Evolutionary conservation across 1,140 invertebrate genomes (phyloP).

Genomic region (Adoxophyes honmai): DNA sequence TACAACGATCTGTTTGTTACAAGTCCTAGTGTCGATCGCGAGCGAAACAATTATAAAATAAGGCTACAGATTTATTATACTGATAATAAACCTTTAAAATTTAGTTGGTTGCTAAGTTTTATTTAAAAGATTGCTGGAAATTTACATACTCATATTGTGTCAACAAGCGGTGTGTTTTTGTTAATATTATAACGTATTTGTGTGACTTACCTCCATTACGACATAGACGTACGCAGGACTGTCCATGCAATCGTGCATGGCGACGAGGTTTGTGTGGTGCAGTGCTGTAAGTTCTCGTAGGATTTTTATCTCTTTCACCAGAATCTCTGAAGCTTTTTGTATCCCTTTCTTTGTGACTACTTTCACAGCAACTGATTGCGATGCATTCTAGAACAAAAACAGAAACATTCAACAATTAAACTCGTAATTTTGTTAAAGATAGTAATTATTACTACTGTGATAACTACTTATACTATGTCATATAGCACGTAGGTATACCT

Average conservation of each 20-base stretch:
- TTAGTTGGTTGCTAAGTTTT: too few species aligned
- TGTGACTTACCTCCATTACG: constrained; percentile 92
- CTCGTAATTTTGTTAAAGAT: too few species aligned
- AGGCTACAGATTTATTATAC: too few species aligned
- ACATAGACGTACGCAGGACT: constrained; percentile 95
- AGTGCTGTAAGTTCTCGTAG: constrained; percentile 97
- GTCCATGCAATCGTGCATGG: constrained; percentile 97
- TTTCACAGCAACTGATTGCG: constrained; percentile 96
- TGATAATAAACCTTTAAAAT: too few species aligned
- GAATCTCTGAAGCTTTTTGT: constrained; percentile 96
- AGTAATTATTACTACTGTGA: too few species aligned
- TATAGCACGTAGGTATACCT: too few species aligned
- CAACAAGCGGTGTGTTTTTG: too few species aligned
- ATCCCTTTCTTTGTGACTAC: constrained; percentile 98
- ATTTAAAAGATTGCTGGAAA: too few species aligned
- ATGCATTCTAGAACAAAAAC: constrained; percentile 85
- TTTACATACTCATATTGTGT: too few species aligned
- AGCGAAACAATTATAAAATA: neutral
- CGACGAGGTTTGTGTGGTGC: constrained; percentile 99
- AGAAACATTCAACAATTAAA: too few species aligned
- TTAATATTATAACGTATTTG: too few species aligned
- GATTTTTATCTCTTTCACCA: constrained; percentile 99
- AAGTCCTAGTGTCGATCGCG: neutral
- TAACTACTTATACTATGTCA: too few species aligned
- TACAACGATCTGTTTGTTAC: neutral